Conservation (phyloP, 2,797 vertebrate genomes). For the Columba guinea region DNA sequence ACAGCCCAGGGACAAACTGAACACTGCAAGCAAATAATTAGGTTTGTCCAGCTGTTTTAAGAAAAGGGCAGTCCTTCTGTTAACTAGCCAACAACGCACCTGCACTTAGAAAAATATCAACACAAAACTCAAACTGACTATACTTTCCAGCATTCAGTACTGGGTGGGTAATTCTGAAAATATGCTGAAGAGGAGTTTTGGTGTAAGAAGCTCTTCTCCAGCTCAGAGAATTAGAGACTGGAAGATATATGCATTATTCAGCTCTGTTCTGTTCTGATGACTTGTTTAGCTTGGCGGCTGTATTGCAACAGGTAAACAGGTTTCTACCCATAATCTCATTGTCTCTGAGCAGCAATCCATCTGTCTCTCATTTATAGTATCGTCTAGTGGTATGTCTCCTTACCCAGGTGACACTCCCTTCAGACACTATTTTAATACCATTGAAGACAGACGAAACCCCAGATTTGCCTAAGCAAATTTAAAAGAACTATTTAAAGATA, state of each 20-base stretch:
- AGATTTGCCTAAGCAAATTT: slow-evolving; percentile 56
- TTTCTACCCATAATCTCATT: slow-evolving; percentile 30
- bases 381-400: slow-evolving; percentile 21
- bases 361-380: slow-evolving; percentile 43
- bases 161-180: not conserved
- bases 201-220: not conserved
- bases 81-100: not conserved
- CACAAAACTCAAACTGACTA: not conserved
- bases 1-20: not conserved
- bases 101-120: not conserved
- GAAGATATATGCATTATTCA: slow-evolving; percentile 5
- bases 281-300: not conserved
- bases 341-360: slow-evolving; percentile 56
- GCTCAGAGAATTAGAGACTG: not conserved
- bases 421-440: slow-evolving; percentile 36
- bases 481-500: slow-evolving; percentile 49
- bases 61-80: not conserved
- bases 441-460: slow-evolving; percentile 47
- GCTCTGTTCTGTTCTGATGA: not conserved
- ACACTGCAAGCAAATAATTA: not conserved
- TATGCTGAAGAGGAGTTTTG: not conserved
- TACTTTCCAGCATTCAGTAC: not conserved
- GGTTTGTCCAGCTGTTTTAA: not conserved
- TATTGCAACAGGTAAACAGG: slow-evolving; percentile 51
- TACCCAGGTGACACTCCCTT: slow-evolving; percentile 32